phyloP scores from a whole-genome alignment of 2,888 invertebrate genomes.

The Chloroclysta siterata region DNA sequence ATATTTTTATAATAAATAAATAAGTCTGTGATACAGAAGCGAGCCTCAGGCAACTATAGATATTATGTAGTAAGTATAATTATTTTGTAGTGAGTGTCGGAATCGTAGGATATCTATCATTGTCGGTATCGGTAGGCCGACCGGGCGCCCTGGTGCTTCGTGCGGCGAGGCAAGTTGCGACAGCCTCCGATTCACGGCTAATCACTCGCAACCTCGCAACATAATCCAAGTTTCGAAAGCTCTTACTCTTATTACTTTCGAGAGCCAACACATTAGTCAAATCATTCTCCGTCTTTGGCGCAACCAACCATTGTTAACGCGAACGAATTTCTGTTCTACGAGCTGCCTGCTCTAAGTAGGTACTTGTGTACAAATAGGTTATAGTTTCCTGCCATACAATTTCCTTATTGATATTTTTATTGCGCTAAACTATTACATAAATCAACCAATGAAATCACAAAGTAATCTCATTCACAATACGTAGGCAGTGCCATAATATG shows the following conservation, averaged over 20 bases:
- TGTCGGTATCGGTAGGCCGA: not conserved
- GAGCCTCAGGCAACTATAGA: no score
- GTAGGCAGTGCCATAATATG: constrained; percentile 28
- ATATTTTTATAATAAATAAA: no score
- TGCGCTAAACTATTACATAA: constrained; percentile 8
- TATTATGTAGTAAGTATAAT: constrained; percentile 25
- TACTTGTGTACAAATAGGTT: not conserved
- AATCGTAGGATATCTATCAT: constrained; percentile 26
- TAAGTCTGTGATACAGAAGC: no score
- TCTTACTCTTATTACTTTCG: constrained; percentile 29
- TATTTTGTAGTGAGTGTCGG: constrained; percentile 23
- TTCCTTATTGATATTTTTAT: constrained; percentile 22
- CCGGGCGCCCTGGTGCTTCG: not conserved
- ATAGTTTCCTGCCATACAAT: constrained; percentile 1
- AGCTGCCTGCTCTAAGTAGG: no score
- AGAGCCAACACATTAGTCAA: constrained; percentile 25
- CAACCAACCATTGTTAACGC: constrained; percentile 9
- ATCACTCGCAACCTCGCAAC: constrained; percentile 37
- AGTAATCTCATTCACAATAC: constrained; percentile 23
- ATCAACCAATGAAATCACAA: constrained; percentile 40
- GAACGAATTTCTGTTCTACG: not conserved
- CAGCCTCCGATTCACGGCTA: constrained; percentile 33
- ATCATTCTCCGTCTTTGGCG: constrained; percentile 1
- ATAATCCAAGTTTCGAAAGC: constrained; percentile 42
- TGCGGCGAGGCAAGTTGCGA: constrained; percentile 21